Evolutionary conservation across 2,797 vertebrate species (phyloP).

Genomic region (Gymnocypris eckloni): DNA sequence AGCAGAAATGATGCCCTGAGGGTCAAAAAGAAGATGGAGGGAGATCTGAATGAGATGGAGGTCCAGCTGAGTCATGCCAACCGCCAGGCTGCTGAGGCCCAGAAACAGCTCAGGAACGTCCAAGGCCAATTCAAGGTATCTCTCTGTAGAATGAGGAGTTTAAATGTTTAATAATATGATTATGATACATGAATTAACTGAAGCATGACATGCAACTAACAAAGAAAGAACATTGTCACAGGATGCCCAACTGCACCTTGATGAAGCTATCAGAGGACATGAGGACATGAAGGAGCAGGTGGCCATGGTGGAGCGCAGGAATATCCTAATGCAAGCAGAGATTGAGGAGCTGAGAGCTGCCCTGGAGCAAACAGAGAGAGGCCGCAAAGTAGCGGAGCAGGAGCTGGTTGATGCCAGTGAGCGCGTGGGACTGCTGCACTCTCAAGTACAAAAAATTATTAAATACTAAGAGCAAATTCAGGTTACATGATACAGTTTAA

Average conservation of each 20-base stretch:
- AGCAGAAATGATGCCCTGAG: slow-evolving; percentile 88
- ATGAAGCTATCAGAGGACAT: slow-evolving; percentile 82
- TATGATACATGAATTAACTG: background rate
- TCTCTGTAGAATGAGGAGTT: too few relatives aligned
- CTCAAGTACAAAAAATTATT: slow-evolving; percentile 67
- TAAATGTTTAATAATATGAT: too few relatives aligned
- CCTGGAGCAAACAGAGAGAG: slow-evolving; percentile 86
- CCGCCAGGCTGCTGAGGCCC: too few relatives aligned
- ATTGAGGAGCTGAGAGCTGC: slow-evolving; percentile 84
- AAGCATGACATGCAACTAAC: background rate
- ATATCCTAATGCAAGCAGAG: slow-evolving; percentile 86
- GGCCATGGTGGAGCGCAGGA: slow-evolving; percentile 86
- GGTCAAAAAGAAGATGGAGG: too few relatives aligned
- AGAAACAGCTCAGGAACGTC: too few relatives aligned
- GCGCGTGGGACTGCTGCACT: slow-evolving; percentile 83
- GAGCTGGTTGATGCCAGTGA: slow-evolving; percentile 87
- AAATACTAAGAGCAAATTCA: background rate
- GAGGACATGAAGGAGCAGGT: slow-evolving; percentile 91
- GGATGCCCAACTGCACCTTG: slow-evolving; percentile 66
- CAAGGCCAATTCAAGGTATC: too few relatives aligned
- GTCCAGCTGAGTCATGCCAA: too few relatives aligned
- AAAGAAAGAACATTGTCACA: slow-evolving; percentile 60
- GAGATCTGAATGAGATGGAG: too few relatives aligned
- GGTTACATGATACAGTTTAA: background rate
- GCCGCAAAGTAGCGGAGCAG: slow-evolving; percentile 86